A percentile compares a stretch with the other conserved stretches of the same genome.
These are phyloP conservation scores for Pyrochroa serraticornis DNA, from an alignment of 2,888 invertebrate species.

Conservation along the genomic window DNA sequence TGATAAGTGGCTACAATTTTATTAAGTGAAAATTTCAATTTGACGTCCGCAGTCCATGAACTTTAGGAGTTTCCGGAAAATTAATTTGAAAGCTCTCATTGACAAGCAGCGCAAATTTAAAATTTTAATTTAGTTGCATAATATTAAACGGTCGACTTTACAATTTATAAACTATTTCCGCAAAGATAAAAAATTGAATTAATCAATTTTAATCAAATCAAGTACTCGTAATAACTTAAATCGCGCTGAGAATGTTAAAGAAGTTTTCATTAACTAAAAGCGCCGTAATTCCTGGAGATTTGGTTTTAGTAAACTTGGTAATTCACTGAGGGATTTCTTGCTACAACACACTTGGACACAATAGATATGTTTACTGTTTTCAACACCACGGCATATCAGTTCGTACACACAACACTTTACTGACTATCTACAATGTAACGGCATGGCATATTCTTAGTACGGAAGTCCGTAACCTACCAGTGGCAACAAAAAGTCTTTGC, in stretches of 20 bases:
- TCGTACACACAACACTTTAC: too few relatives aligned
- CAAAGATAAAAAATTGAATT: background rate
- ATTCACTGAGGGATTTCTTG: too few relatives aligned
- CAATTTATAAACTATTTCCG: too few relatives aligned
- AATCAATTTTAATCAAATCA: background rate
- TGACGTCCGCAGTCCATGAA: constrained; percentile 1
- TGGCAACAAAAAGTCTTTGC: too few relatives aligned
- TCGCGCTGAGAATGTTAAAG: background rate
- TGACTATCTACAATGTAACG: too few relatives aligned
- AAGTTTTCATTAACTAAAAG: constrained; percentile 11
- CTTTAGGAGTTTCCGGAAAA: background rate
- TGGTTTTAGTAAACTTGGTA: background rate
- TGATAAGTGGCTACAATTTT: too few relatives aligned
- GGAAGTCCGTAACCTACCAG: too few relatives aligned
- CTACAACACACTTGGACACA: too few relatives aligned
- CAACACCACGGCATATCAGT: too few relatives aligned
- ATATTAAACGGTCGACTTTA: background rate
- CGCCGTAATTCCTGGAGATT: background rate
- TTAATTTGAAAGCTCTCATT: background rate
- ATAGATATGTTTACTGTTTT: too few relatives aligned
- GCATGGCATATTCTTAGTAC: too few relatives aligned
- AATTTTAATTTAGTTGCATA: constrained; percentile 2
- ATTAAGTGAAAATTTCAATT: constrained; percentile 8
- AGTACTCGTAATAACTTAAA: too few relatives aligned
- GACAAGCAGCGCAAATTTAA: constrained; percentile 2